Evolutionary conservation across 2,797 vertebrate species (phyloP).

Genomic region (Ispidina picta): DNA sequence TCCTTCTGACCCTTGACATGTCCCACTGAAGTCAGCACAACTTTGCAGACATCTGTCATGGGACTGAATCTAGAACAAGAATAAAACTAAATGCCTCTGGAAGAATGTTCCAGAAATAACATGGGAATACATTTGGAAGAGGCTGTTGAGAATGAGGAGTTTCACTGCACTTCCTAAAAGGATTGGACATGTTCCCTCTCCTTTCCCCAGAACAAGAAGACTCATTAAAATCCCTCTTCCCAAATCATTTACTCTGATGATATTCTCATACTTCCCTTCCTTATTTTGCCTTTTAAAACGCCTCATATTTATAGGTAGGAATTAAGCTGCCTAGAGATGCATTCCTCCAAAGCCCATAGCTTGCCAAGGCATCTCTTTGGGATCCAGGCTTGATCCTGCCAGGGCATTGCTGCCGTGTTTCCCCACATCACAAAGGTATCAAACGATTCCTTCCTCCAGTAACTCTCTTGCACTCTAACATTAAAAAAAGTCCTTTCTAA

Average conservation of each 20-base stretch:
- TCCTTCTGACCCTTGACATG: neutral
- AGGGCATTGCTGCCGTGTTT: neutral
- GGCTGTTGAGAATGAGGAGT: neutral
- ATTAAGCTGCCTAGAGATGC: neutral
- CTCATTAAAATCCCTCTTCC: neutral
- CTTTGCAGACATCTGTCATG: neutral
- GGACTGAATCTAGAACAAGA: neutral
- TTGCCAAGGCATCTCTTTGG: neutral
- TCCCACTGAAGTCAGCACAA: neutral
- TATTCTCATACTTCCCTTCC: neutral
- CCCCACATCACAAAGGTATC: neutral
- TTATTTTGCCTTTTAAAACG: neutral
- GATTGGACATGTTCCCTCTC: neutral
- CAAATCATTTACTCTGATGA: neutral
- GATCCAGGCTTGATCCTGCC: neutral
- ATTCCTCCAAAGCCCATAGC: accelerated
- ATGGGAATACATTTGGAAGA: neutral
- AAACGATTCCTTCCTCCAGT: neutral
- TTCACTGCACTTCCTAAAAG: neutral
- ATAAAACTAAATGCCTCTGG: neutral
- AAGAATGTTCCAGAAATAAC: constrained; percentile 22
- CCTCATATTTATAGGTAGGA: neutral
- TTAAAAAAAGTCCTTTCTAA: neutral
- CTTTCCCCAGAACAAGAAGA: neutral
- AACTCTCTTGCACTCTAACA: neutral